Base-by-base conservation (phyloP, 2,888 invertebrate genomes). In the Orthosia gracilis region DNA sequence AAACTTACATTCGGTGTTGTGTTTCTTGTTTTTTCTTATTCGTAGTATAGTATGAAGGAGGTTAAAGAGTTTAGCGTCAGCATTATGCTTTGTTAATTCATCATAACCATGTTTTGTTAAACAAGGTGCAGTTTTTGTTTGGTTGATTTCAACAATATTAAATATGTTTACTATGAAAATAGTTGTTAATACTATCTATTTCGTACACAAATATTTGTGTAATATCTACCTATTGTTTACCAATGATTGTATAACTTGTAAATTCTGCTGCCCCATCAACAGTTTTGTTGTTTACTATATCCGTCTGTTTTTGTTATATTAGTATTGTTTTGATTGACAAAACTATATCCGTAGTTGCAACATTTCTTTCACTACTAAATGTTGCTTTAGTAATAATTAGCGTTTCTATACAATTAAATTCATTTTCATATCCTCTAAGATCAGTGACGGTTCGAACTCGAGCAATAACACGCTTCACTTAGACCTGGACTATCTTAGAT, bases 391-490 rank as follows among this genome's bases (percentile, higher is more conserved):
- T 47, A 57, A 52, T 5, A 62, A n/a, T 18, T 26, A 23, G 2
- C 31, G 4, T 23, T 15, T 12, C 7, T 7, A n/a, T 47, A 11
- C 63, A 23, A 52, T 57, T 47, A 45, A 55, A 57, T 71, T 71
- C 9, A 47, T 52, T 62, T 72, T 40, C 70, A 26, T 23, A 49
- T 54, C 21, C 26, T 31, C 5, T 49, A 15, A 63, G n/a, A 73
- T 70, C 62, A 57, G 50, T 21, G 70, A 49, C 54, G 40, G 31
- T 49, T 26, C 13, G 49, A 52, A 66, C 11, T 52, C 21, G 54
- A 71, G 67, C 68, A 80, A 76, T 65, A 67, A 50, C 31, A 57
- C 55, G 69, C 66, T 69, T 66, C 54, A 76, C 69, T 75, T 67
- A 79, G 21, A 57, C 12, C 62, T 58, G 55, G 55, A 26, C 68